phyloP scores from a whole-genome alignment of 2,888 invertebrate species.

The Tipula unca region DNA sequence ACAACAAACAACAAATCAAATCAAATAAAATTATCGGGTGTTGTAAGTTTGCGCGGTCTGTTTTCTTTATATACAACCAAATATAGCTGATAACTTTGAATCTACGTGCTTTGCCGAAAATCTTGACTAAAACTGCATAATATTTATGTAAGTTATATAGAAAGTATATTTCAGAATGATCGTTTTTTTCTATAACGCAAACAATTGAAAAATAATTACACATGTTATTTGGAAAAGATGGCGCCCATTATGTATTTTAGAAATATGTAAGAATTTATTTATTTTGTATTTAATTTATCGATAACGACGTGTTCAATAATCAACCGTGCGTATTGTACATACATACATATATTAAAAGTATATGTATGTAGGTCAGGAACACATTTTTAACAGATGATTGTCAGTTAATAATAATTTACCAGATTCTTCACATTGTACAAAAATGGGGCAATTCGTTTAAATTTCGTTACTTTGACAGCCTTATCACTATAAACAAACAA shows the following conservation, averaged over 20 bases:
- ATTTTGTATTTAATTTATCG: not conserved
- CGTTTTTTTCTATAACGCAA: not conserved
- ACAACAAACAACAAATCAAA: not conserved
- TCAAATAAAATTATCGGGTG: not conserved
- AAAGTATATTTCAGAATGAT: not conserved
- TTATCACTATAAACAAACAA: no score
- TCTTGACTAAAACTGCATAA: not conserved
- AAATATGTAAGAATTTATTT: not conserved
- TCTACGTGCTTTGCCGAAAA: not conserved
- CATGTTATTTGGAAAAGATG: not conserved
- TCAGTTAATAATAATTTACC: no score
- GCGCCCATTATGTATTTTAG: not conserved
- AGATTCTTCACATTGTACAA: no score
- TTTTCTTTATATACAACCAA: not conserved
- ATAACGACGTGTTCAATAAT: not conserved
- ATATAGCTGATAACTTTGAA: conserved; percentile 10
- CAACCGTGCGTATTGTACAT: not conserved
- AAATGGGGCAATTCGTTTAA: no score
- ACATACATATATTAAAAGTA: no score
- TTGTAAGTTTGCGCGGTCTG: not conserved
- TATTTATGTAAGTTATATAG: not conserved
- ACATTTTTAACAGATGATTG: no score
- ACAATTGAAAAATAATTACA: conserved; percentile 8
- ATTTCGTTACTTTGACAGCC: no score
- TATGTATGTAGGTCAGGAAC: not conserved